Evolutionary conservation across 2,797 vertebrate species (phyloP), one percentile per base, ranked within the genome.

Genomic region (Gymnopithys bicolor): DNA sequence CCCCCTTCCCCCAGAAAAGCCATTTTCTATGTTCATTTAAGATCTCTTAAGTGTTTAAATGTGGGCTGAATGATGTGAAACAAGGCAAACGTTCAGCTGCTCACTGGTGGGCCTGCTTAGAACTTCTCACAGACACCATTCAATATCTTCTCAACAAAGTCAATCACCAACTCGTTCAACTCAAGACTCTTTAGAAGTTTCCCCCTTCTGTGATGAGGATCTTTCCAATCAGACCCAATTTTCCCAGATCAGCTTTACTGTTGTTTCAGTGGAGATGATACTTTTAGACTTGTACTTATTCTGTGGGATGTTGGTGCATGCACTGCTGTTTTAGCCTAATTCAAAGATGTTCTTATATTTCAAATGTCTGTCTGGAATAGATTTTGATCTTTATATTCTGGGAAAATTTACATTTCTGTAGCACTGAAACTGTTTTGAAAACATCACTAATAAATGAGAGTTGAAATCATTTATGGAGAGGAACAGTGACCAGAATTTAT

Each of bases 1-100:
- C 30, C 4, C 4, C 2, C 1, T 56, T 56, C 32, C 21, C 32
- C 22, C 25, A 9, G 33, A 24, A n/a, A 60, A 85, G 33, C 23
- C 22, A 18, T 30, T 84, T 76, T 21, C 49, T 56, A 0, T 68
- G 49, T 22, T 93, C 45, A 25, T 39, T 76, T 69, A 35, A 15
- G 13, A 76, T 14, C 25, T 76, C n/a, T 25, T 10, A 69, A 46
- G 5, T 48, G 28, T 73, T 78, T 51, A 35, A 77, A 33, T 41
- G 48, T 62, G 37, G 56, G 33, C 15, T 84, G 55, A 66, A 55
- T n/a, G 35, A 43, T 27, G 22, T 52, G 41, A 46, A 80, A 79
- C 9, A 37, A n/a, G 19, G 6, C 0, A 0, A 49, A 32, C 2
- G 1, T 81, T 49, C 28, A 28, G 1, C 35, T 63, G 51, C 56